A percentile compares a stretch with the other conserved stretches of the same genome.
Conservation (phyloP, 2,113 vertebrate species). For the Sphyrna mokarran region DNA sequence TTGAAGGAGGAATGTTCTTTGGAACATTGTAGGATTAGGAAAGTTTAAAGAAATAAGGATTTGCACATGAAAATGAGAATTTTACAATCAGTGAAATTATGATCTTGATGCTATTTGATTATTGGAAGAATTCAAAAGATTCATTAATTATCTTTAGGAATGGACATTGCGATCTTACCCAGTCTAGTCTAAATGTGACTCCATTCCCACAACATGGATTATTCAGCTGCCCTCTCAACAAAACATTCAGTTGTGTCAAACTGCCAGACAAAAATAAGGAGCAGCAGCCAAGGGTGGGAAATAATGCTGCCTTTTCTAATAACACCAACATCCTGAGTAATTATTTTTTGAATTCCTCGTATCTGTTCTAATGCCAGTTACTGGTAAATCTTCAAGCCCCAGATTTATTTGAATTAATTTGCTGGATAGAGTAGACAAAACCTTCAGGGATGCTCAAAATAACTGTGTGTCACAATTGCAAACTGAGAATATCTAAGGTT, state of each 20-base stretch:
- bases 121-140: not conserved
- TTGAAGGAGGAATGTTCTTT: not conserved
- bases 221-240: not conserved
- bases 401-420: not conserved
- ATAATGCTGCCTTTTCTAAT: not conserved
- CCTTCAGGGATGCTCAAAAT: not conserved
- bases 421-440: not conserved
- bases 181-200: not conserved
- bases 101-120: not conserved
- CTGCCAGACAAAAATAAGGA: not conserved
- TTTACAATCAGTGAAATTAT: not conserved
- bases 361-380: not conserved
- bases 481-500: not conserved
- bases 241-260: not conserved
- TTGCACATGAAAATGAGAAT: no score
- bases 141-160: not conserved
- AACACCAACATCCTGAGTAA: not conserved
- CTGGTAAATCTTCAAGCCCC: not conserved
- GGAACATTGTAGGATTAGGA: no score
- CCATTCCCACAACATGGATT: not conserved
- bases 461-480: not conserved
- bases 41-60: no score
- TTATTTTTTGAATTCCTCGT: not conserved
- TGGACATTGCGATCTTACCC: not conserved
- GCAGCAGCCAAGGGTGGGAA: not conserved